Base-by-base conservation (phyloP, 64 coral and sea anemone species). In the Acropora tenuis region DNA sequence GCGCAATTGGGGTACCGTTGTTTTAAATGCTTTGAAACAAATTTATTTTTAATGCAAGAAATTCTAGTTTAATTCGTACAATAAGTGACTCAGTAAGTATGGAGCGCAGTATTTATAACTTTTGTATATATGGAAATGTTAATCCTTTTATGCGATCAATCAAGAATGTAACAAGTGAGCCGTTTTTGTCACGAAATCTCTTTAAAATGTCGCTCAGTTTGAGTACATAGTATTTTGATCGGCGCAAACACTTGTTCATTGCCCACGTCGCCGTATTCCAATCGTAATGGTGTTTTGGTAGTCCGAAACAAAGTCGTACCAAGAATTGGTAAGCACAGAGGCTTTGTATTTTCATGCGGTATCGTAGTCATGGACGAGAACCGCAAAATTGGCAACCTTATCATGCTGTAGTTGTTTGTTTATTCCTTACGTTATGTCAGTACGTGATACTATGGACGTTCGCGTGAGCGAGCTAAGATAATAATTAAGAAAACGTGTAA, bases 111-210 rank as follows among this genome's bases (percentile, higher is more conserved):
- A 10, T 55, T 55, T 10, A 55, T 55, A 68, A 67, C 59, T 83
- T 60, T 45, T 67, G 2, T 47, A 60, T 55, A 2, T 30, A 69
- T n/a, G 63, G 44, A 85, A 74, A 83, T 53, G 80, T 83, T 67
- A 46, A 83, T 63, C 80, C 30, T 30, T 83, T 67, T 67, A 83
- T 45, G 20, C 12, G 57, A 7, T 17, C 4, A 80, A 55, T 8
- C 19, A 20, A 53, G 78, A 80, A 80, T 80, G 50, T 55, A 18
- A 80, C 55, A 48, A 66, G 18, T 71, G 7, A 85, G 47, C 63
- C 44, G 82, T 48, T 48, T 69, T 46, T 44, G 82, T 85, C 82
- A 85, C 82, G 82, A 48, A 85, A 85, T 85, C 61, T 13, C n/a
- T 17, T 71, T 17, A n/a, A 48, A 49, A 71, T 57, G 8, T 2